Evolutionary conservation across 2,113 vertebrate species (phyloP), one percentile per base, ranked within the genome.

Genomic region (Gobius niger): DNA sequence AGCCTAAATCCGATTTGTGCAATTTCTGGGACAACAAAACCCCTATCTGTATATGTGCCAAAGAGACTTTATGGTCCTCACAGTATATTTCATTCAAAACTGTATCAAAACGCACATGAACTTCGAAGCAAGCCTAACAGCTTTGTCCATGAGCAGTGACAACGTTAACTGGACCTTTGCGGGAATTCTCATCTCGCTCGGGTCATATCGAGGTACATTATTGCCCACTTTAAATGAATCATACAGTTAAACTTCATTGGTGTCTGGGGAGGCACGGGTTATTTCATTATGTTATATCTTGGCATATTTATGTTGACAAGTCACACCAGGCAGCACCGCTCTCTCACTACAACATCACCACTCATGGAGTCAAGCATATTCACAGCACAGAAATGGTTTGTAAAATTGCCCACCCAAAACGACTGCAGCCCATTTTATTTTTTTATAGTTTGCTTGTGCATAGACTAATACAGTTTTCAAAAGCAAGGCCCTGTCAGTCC

Each of bases 191-290:
- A 34, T 10, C 14, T 72, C n/a, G 65, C 53, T 63, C 44, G 62
- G 9, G 24, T n/a, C 44, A 16, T 0, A 7, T 47, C 41, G 14
- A 68, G 41, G 44, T 66, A n/a, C 40, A 44, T 34, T 6, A 40
- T 11, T 34, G 53, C 11, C 14, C 63, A 63, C 16, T 73, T 67
- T 54, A 60, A 72, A 46, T 61, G 16, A 65, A 19, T 40, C 44
- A 56, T 56, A 57, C 44, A 69, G 40, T 73, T 82, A 69, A 73
- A 68, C 46, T 49, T 62, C 9, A 72, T 53, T 18, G 51, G 11
- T 44, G 49, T 73, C 65, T 64, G 7, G 57, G 77, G 72, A 69
- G 50, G 16, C 61, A 59, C 44, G n/a, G 44, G 9, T 65, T 15
- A 68, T 65, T 77, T 53, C 12, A 75, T 74, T 50, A 47, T 9